Conservation (phyloP, 2,113 vertebrate species). For the Lota lota region DNA sequence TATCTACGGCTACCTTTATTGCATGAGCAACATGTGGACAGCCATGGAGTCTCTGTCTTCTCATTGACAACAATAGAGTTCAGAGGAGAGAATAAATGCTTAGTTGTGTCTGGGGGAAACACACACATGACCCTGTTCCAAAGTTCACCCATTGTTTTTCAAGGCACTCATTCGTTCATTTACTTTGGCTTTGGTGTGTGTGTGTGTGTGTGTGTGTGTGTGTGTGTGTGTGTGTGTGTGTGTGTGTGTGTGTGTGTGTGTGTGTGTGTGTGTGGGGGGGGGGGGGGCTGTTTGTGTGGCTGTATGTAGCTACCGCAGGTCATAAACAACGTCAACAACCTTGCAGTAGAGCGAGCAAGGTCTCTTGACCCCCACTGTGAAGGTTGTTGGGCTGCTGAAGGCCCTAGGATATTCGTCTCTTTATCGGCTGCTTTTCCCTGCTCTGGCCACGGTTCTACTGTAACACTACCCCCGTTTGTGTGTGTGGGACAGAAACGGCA, state of each 20-base stretch:
- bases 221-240: conserved; percentile 7
- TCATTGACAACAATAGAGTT: neutral
- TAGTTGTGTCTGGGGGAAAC: conserved; percentile 3
- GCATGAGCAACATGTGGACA: too few relatives aligned
- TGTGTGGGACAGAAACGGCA: too few relatives aligned
- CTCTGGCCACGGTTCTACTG: too few relatives aligned
- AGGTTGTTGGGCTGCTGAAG: neutral
- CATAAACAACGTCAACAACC: conserved; percentile 52
- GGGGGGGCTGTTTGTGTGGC: neutral
- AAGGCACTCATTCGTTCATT: too few relatives aligned
- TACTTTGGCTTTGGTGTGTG: neutral
- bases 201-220: conserved; percentile 3
- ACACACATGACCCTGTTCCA: neutral
- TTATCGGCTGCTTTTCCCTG: too few relatives aligned
- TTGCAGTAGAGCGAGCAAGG: conserved; percentile 45
- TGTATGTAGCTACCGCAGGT: conserved; percentile 15
- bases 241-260: conserved; percentile 6
- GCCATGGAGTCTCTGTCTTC: neutral
- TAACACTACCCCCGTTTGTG: too few relatives aligned
- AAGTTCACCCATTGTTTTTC: neutral
- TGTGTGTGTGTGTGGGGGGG: neutral
- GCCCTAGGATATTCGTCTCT: too few relatives aligned
- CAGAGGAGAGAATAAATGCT: neutral
- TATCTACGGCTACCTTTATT: neutral
- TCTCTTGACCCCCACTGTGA: neutral